Percentiles rank a stretch among this genome's conserved stretches.
Conservation (phyloP, 2,797 vertebrate genomes). For the Betta splendens region DNA sequence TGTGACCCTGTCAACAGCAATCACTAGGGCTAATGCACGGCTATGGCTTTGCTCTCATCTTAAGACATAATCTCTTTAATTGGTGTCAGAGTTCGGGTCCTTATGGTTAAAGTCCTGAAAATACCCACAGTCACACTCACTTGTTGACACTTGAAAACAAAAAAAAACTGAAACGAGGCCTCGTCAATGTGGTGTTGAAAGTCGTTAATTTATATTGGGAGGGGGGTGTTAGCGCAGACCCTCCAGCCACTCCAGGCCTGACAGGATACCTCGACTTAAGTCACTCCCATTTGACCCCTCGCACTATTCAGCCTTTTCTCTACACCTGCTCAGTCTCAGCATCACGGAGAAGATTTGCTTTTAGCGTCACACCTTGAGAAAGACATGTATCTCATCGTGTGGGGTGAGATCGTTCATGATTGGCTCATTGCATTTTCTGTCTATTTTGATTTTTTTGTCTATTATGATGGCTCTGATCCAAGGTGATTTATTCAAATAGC, state of each 20-base stretch:
- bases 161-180: conserved; percentile 81
- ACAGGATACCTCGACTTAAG: conserved; percentile 74
- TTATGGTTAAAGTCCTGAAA: conserved; percentile 87
- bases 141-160: conserved; percentile 84
- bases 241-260: conserved; percentile 77
- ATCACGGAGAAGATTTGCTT: conserved; percentile 28
- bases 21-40: conserved; percentile 83
- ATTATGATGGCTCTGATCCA: neutral
- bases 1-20: conserved; percentile 91
- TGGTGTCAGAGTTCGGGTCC: conserved; percentile 89
- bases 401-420: conserved; percentile 4
- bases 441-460: too few relatives aligned
- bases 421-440: conserved; percentile 1
- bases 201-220: conserved; percentile 64
- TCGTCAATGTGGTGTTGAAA: conserved; percentile 82
- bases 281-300: conserved; percentile 58
- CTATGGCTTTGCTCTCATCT: conserved; percentile 88
- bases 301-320: conserved; percentile 34
- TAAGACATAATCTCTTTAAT: conserved; percentile 99
- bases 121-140: conserved; percentile 89
- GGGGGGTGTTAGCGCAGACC: conserved; percentile 84
- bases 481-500: conserved; percentile 10
- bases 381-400: conserved; percentile 24
- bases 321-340: conserved; percentile 50
- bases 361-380: conserved; percentile 26